phyloP scores from a whole-genome alignment of 1,140 invertebrate genomes.

The Rhopalosiphum maidis region DNA sequence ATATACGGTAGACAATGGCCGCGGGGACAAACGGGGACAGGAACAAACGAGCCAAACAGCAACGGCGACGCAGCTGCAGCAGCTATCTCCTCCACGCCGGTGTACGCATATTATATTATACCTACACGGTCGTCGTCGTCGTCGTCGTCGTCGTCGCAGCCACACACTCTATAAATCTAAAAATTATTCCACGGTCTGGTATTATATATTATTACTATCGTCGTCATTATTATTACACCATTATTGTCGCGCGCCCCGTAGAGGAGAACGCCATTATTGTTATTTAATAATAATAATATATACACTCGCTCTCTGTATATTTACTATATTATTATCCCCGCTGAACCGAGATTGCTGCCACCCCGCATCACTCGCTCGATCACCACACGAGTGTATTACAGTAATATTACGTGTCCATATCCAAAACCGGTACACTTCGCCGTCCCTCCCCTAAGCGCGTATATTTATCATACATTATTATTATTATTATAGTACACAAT shows the following conservation, averaged over 20 bases:
- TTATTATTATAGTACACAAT: background rate
- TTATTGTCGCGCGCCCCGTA: background rate
- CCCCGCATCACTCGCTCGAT: background rate
- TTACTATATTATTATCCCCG: background rate
- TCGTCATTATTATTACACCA: background rate
- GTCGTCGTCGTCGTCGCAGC: background rate
- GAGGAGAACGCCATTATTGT: constrained; percentile 50
- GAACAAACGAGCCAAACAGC: constrained; percentile 39
- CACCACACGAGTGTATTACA: background rate
- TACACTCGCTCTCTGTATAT: background rate
- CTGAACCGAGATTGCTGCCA: background rate
- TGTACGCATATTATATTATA: background rate
- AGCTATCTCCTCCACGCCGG: background rate
- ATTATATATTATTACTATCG: constrained; percentile 21
- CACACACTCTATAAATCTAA: constrained; percentile 47
- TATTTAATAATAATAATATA: constrained; percentile 28
- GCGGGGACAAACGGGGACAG: background rate
- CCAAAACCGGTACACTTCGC: constrained; percentile 7
- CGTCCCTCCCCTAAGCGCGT: background rate
- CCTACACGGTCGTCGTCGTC: background rate
- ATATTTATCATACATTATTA: background rate
- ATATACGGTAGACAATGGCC: constrained; percentile 44
- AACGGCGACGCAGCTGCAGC: background rate
- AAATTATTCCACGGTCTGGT: constrained; percentile 57
- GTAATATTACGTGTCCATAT: background rate